Evolutionary conservation across 64 coral and sea anemone genomes (phyloP), one percentile per base, ranked within the genome.

Genomic region (Acropora tenuis): DNA sequence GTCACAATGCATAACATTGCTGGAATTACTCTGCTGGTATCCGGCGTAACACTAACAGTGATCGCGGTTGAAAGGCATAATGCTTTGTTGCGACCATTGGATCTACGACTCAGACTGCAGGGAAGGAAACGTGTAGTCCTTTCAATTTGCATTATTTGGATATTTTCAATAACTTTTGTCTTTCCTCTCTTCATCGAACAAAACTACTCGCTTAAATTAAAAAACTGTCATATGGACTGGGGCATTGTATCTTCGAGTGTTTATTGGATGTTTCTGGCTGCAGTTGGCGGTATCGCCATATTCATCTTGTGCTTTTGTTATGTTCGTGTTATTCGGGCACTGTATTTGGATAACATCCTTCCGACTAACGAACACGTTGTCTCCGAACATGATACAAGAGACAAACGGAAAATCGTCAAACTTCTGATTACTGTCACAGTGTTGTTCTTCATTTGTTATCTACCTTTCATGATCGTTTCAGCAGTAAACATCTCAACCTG

Each of bases 361-460:
- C 68, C 88, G 9, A 65, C 57, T 8, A 75, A 40, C 45, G 77
- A 80, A 40, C 5, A 55, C 16, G 30, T 13, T 63, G 60, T 13
- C 59, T 8, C 41, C 17, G 55, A 76, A 1, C 73, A 69, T 77
- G 69, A 67, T 16, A 50, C 65, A 2, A 69, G 91, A 47, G 86
- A 88, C 50, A 94, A 79, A 41, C 81, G 69, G 80, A 94, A 90
- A 60, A 80, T 94, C 13, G 78, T 68, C 41, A 87, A 75, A 41
- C 76, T 94, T 84, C 91, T 87, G 55, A 60, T 90, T 72, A 86
- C 88, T 5, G 82, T 90, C 41, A 90, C 93, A 5, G 76, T 78
- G 52, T 43, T 40, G 3, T 87, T 90, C 41, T 46, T 86, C 44
- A 12, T 94, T n/a, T 90, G 87, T 48, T 86, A 85, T 80, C 17